Conservation (phyloP, 1,140 invertebrate genomes). For the Camponotus floridanus region DNA sequence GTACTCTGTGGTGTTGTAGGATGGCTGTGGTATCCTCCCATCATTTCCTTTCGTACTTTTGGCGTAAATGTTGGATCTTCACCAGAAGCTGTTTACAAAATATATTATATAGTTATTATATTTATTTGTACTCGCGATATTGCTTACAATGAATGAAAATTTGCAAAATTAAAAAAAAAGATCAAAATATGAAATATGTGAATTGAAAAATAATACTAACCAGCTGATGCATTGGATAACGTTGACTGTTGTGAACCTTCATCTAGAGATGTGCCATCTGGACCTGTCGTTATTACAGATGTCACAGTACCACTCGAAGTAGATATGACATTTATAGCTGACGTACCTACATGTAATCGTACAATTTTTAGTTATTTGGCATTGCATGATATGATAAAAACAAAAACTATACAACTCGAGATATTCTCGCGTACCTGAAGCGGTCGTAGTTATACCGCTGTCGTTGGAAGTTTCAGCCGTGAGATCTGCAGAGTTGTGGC, state of each 20-base stretch:
- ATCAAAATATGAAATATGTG: neutral
- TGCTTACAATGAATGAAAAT: neutral
- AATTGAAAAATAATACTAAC: slow-evolving; percentile 85
- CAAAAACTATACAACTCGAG: neutral
- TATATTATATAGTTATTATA: slow-evolving; percentile 19
- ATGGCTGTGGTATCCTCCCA: slow-evolving; percentile 88
- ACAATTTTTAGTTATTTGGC: slow-evolving; percentile 3
- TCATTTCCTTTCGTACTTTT: slow-evolving; percentile 90
- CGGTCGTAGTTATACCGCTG: slow-evolving; percentile 87
- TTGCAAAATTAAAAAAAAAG: slow-evolving; percentile 4
- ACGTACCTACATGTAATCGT: slow-evolving; percentile 78
- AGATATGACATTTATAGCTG: slow-evolving; percentile 84
- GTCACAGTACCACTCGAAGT: slow-evolving; percentile 90
- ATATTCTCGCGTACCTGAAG: slow-evolving; percentile 82
- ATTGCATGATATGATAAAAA: no score
- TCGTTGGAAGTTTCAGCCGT: slow-evolving; percentile 87
- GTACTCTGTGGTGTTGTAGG: slow-evolving; percentile 91
- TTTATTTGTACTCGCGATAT: neutral
- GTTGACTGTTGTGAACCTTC: slow-evolving; percentile 97
- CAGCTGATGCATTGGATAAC: slow-evolving; percentile 95
- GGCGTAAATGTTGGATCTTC: slow-evolving; percentile 93
- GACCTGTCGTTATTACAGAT: slow-evolving; percentile 94
- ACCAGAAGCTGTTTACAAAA: slow-evolving; percentile 90
- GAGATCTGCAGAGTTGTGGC: slow-evolving; percentile 81
- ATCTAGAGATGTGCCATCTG: slow-evolving; percentile 94